A percentile compares a stretch with the other conserved stretches of the same genome.
These are phyloP conservation scores for Tenthredo scrophulariae DNA, from an alignment of 2,888 invertebrate genomes.

Conservation along the genomic window DNA sequence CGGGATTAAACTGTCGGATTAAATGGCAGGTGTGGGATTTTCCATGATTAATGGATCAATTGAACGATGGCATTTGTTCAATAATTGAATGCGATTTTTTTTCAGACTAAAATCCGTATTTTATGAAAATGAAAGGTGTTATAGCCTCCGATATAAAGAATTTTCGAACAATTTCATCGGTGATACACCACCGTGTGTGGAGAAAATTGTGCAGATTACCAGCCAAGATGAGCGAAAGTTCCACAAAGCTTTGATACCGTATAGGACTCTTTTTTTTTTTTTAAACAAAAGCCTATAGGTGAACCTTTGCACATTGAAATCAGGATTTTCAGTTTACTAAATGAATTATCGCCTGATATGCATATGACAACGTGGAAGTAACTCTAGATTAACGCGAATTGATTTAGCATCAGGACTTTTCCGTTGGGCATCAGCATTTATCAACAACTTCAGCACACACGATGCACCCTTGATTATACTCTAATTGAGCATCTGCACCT, in stretches of 20 bases:
- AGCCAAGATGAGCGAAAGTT: not conserved
- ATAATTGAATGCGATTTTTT: not conserved
- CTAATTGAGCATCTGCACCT: no score
- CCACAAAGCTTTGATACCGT: no score
- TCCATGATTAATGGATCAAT: not conserved
- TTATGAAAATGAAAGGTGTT: not conserved
- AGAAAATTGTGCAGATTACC: not conserved
- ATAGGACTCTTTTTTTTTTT: no score
- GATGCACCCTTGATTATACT: not conserved
- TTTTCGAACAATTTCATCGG: not conserved
- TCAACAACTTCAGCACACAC: no score
- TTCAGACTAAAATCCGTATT: not conserved
- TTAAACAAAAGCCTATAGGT: no score
- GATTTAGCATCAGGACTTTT: not conserved
- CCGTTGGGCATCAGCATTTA: no score
- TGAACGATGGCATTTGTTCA: not conserved
- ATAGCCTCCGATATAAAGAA: not conserved
- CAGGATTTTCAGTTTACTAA: not conserved
- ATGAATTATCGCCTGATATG: not conserved
- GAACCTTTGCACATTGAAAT: no score
- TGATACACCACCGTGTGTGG: not conserved
- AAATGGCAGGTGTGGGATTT: not conserved
- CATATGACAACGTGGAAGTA: not conserved
- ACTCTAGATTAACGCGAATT: not conserved
- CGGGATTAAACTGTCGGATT: not conserved